These are phyloP conservation scores for Chrysopa pallens DNA, from an alignment of 1,140 invertebrate genomes.

Conservation along the genomic window DNA sequence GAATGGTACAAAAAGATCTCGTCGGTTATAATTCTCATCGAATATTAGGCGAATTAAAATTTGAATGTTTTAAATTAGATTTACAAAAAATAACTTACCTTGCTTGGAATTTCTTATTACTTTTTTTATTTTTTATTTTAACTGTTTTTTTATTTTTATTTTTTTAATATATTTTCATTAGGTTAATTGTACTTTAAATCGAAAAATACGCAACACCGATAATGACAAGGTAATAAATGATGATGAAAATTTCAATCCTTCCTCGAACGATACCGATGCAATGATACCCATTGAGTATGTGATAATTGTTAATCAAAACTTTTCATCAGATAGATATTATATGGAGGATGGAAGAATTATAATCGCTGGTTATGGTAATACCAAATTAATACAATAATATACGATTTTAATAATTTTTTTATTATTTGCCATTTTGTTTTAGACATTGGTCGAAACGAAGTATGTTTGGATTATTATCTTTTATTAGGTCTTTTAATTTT, in stretches of 20 bases:
- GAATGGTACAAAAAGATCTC: too few species aligned
- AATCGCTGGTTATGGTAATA: conserved; percentile 25
- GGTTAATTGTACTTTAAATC: neutral
- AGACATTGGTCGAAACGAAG: conserved; percentile 18
- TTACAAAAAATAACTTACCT: too few species aligned
- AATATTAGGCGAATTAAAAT: too few species aligned
- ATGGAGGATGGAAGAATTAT: conserved; percentile 25
- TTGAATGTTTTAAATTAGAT: too few species aligned
- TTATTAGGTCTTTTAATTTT: conserved; percentile 16
- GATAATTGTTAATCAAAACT: conserved; percentile 23
- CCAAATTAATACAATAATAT: neutral
- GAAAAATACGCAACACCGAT: conserved; percentile 7
- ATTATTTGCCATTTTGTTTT: conserved; percentile 5
- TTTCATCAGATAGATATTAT: conserved; percentile 20
- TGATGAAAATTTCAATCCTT: conserved; percentile 7
- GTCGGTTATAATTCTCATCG: too few species aligned
- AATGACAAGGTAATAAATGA: conserved; percentile 11
- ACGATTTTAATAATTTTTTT: neutral
- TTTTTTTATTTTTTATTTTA: too few species aligned
- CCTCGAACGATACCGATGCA: conserved; percentile 9
- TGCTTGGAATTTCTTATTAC: too few species aligned
- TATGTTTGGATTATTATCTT: conserved; percentile 19
- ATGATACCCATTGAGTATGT: conserved; percentile 24
- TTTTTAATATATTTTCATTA: neutral
- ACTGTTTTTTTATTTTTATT: too few species aligned